These are phyloP conservation scores for Sander lucioperca DNA, from an alignment of 2,113 vertebrate species.

Conservation along the genomic window DNA sequence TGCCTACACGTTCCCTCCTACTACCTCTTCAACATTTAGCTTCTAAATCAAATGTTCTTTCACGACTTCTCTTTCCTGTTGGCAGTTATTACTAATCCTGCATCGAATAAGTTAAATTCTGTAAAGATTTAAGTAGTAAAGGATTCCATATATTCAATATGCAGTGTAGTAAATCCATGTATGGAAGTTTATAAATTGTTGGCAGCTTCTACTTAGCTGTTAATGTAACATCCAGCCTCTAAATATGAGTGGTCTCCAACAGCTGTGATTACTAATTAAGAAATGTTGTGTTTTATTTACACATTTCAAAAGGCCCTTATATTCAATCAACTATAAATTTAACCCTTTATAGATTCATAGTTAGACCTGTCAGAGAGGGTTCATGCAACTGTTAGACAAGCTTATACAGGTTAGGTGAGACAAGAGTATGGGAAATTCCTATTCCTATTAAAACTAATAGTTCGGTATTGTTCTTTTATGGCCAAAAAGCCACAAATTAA, in stretches of 20 bases:
- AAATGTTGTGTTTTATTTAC: background rate
- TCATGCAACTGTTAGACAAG: background rate
- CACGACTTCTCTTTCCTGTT: background rate
- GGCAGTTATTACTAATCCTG: background rate
- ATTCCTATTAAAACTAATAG: background rate
- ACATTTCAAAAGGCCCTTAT: background rate
- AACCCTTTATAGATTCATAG: background rate
- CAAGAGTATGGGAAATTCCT: background rate
- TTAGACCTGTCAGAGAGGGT: background rate
- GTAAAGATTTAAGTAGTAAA: no score
- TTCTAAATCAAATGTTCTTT: background rate
- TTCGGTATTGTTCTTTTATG: background rate
- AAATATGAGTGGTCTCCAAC: background rate
- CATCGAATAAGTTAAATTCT: background rate
- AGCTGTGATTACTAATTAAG: background rate
- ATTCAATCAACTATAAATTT: background rate
- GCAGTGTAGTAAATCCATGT: background rate
- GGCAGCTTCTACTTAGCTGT: no score
- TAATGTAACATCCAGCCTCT: no score
- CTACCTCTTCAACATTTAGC: background rate
- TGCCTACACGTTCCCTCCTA: background rate
- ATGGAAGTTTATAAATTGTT: no score
- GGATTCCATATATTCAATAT: background rate
- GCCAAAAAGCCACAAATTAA: background rate
- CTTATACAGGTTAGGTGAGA: background rate